phyloP scores from a whole-genome alignment of 1,140 invertebrate species.

The Pseudomyrmex sp. region DNA sequence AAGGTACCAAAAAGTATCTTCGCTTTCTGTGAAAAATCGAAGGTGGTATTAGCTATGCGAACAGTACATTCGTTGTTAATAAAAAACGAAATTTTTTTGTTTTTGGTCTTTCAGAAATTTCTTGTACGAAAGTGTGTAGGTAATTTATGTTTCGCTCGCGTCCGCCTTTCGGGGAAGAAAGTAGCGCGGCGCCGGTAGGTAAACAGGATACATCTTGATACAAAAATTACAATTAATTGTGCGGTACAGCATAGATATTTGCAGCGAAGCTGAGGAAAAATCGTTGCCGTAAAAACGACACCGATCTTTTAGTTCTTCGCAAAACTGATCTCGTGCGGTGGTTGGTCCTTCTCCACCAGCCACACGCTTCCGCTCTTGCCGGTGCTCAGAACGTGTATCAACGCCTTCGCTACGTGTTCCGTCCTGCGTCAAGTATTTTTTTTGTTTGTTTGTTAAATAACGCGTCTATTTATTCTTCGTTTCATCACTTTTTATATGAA shows the following conservation, averaged over 20 bases:
- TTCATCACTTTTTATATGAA: too few relatives aligned
- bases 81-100: not conserved
- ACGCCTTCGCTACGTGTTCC: slow-evolving; percentile 88
- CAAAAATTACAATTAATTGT: slow-evolving; percentile 61
- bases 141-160: slow-evolving; percentile 20
- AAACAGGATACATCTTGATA: slow-evolving; percentile 48
- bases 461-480: too few relatives aligned
- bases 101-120: not conserved
- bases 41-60: not conserved
- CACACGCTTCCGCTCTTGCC: slow-evolving; percentile 90
- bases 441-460: not conserved
- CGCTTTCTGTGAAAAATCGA: slow-evolving; percentile 31
- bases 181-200: not conserved
- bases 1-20: slow-evolving; percentile 27
- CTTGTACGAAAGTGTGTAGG: slow-evolving; percentile 12
- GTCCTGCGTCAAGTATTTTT: slow-evolving; percentile 80
- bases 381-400: slow-evolving; percentile 88
- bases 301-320: slow-evolving; percentile 73
- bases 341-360: slow-evolving; percentile 89
- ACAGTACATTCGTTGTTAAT: not conserved
- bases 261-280: slow-evolving; percentile 66
- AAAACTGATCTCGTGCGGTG: slow-evolving; percentile 87
- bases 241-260: slow-evolving; percentile 71
- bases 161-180: not conserved
- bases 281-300: slow-evolving; percentile 21